Percentiles rank a stretch among this genome's conserved stretches.
phyloP scores from a whole-genome alignment of 2,888 invertebrate species.

The Didymodactylos carnosus region DNA sequence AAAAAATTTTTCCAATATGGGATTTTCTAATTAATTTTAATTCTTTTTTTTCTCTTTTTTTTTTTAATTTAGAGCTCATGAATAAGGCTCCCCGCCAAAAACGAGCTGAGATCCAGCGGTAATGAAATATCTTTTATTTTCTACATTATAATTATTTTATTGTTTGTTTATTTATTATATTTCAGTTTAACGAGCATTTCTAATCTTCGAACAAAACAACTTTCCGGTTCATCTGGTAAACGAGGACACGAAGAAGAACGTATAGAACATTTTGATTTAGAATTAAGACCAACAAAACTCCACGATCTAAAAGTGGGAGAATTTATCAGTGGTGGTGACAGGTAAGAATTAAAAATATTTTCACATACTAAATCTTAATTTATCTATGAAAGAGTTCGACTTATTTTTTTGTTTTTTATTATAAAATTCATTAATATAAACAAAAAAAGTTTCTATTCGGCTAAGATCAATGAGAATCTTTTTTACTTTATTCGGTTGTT shows the following conservation, averaged over 20 bases:
- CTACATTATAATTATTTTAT: neutral
- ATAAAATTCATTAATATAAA: too few relatives aligned
- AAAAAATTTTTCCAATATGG: too few relatives aligned
- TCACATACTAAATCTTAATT: too few relatives aligned
- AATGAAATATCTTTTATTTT: too few relatives aligned
- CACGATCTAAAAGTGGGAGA: slow-evolving; percentile 14
- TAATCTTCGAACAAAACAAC: slow-evolving; percentile 12
- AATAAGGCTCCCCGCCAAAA: slow-evolving; percentile 12
- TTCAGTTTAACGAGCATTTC: slow-evolving; percentile 12
- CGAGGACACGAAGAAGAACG: slow-evolving; percentile 8
- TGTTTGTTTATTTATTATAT: neutral
- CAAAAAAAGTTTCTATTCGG: too few relatives aligned
- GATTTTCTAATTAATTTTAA: too few relatives aligned
- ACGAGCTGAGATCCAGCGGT: slow-evolving; percentile 14
- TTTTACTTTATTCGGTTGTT: too few relatives aligned
- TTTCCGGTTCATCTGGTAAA: neutral
- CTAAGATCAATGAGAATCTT: too few relatives aligned
- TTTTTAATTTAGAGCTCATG: slow-evolving; percentile 6
- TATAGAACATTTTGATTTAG: slow-evolving; percentile 14
- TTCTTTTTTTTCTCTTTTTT: neutral
- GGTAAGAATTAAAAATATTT: neutral
- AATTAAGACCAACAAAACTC: slow-evolving; percentile 14
- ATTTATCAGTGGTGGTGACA: slow-evolving; percentile 8
- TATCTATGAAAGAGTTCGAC: too few relatives aligned
- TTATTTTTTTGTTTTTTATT: too few relatives aligned